Evolutionary conservation across 2,113 vertebrate species (phyloP), one percentile per base, ranked within the genome.

Genomic region (Onychorhynchus coronatus): DNA sequence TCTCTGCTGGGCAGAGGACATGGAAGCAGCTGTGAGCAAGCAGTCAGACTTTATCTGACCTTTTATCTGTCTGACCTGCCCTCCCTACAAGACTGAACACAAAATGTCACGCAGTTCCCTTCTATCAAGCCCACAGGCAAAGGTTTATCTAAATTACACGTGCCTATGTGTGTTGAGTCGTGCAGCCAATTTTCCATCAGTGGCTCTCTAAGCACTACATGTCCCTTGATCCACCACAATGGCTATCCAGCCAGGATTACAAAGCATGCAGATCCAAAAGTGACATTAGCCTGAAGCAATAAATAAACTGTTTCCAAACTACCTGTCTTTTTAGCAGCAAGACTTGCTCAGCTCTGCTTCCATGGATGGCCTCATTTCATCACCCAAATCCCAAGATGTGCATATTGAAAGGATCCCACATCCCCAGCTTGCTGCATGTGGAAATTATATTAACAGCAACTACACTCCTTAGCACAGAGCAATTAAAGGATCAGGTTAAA

Each of bases 1-100:
- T 74, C 89, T 89, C 31, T 2, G 20, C 87, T 12, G 35, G 50
- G 37, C 63, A 86, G 50, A 42, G 80, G 50, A 53, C 31, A 12
- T 0, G 2, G 56, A 20, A 61, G 59, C 72, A 77, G 68, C 74
- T 23, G 33, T 20, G 65, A 93, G 31, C 20, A 0, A 0, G 27
- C 56, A 63, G 73, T 27, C 61, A 88, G 73, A 6, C 47, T 67
- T 88, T 90, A 88, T 95, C 82, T 93, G 93, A 95, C 93, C 85
- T 92, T 80, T 89, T 42, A 12, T 80, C 86, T 80, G 27, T 41
- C 59, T 4, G 58, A 63, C 93, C 89, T 83, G 89, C 71, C 91
- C 89, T 86, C 47, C 52, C 55, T 15, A 1, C 33, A 50, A 70
- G 76, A 37, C 37, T 8, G 42, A 70, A 49, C 27, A 19, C 50